Conservation (phyloP, 1,140 invertebrate genomes). For the Spodoptera frugiperda region DNA sequence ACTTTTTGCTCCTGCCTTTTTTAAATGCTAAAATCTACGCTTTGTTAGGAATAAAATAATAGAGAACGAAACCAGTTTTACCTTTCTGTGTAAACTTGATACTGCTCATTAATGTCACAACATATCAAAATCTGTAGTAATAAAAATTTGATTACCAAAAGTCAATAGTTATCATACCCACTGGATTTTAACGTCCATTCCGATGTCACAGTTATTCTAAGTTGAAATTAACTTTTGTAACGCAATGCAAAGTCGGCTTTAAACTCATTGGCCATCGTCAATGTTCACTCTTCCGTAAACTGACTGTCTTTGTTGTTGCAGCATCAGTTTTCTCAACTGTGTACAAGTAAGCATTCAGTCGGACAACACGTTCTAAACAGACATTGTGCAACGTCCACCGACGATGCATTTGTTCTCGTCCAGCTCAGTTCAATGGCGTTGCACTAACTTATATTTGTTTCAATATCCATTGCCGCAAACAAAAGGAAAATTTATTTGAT, state of each 20-base stretch:
- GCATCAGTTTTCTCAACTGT: constrained; percentile 46
- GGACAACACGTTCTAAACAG: constrained; percentile 38
- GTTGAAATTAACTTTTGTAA: constrained; percentile 19
- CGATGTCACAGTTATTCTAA: constrained; percentile 29
- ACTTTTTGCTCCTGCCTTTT: too few species aligned
- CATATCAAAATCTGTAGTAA: constrained; percentile 39
- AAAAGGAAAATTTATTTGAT: constrained; percentile 30
- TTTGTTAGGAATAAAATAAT: too few species aligned
- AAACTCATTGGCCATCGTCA: constrained; percentile 29
- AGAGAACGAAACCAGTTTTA: too few species aligned
- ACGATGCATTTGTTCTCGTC: constrained; percentile 50
- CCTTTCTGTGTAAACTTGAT: too few species aligned
- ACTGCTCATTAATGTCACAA: too few species aligned
- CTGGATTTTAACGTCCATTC: constrained; percentile 28
- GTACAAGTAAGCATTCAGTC: constrained; percentile 45
- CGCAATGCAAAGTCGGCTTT: constrained; percentile 17
- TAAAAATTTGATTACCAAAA: constrained; percentile 57
- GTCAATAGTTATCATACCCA: constrained; percentile 30
- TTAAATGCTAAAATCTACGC: neutral
- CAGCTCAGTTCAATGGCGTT: constrained; percentile 29
- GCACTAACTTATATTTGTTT: constrained; percentile 28
- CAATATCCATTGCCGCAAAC: constrained; percentile 10
- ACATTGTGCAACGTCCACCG: constrained; percentile 48
- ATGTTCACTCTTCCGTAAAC: constrained; percentile 61
- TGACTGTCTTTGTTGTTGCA: constrained; percentile 51